phyloP scores from a whole-genome alignment of 2,113 vertebrate species.

The Climacteris rufus region DNA sequence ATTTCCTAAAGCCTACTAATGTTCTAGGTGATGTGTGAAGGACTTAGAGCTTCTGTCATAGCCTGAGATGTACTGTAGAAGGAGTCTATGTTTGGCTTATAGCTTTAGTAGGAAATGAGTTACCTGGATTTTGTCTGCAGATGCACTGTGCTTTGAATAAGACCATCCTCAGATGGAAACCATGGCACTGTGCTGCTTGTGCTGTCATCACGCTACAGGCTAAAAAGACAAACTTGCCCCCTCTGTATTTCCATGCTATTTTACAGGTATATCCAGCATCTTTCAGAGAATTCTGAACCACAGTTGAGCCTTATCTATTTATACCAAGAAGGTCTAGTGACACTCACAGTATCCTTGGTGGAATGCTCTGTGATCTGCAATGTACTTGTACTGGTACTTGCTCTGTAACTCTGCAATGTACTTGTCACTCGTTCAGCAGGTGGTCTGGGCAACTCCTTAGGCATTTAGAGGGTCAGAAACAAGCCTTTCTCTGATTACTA shows the following conservation, averaged over 20 bases:
- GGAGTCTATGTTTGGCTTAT: accelerated
- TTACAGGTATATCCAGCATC: neutral
- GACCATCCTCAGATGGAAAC: neutral
- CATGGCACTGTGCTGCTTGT: neutral
- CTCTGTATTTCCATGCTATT: neutral
- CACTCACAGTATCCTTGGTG: neutral
- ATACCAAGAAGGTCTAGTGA: neutral
- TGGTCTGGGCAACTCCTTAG: neutral
- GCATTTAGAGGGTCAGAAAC: neutral
- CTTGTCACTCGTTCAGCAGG: neutral
- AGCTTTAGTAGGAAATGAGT: neutral
- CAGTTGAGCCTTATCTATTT: neutral
- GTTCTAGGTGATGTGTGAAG: neutral
- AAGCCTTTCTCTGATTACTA: neutral
- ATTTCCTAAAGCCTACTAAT: neutral
- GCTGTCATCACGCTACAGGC: neutral
- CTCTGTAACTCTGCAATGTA: neutral
- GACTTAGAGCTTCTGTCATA: neutral
- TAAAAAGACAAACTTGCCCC: neutral
- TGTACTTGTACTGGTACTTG: too few relatives aligned
- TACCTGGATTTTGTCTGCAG: neutral
- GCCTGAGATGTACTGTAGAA: neutral
- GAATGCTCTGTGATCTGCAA: neutral
- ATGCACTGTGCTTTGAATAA: neutral
- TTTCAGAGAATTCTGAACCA: neutral